Evolutionary conservation across 1,140 invertebrate species (phyloP).

Genomic region (Frieseomelitta varia): DNA sequence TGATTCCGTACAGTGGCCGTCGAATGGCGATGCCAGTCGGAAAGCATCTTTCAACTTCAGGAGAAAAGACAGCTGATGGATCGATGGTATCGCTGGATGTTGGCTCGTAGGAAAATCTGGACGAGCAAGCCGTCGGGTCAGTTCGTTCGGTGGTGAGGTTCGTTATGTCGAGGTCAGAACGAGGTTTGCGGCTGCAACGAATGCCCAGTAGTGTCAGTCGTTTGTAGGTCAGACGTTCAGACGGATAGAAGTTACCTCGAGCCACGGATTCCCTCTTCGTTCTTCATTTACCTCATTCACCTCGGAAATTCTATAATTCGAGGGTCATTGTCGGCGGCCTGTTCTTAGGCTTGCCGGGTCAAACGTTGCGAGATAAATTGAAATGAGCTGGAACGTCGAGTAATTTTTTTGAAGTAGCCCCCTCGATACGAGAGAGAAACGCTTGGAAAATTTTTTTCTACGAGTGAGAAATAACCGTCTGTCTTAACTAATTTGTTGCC

Average conservation of each 20-base stretch:
- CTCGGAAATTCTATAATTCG: slow-evolving; percentile 12
- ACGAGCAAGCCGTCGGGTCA: not conserved
- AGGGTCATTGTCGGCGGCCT: not conserved
- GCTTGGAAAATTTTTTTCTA: no score
- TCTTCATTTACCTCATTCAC: slow-evolving; percentile 28
- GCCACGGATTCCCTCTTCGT: not conserved
- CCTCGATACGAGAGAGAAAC: no score
- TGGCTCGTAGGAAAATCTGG: not conserved
- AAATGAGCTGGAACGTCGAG: slow-evolving; percentile 5
- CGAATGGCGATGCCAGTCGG: not conserved
- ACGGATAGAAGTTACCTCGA: slow-evolving; percentile 9
- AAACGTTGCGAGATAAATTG: slow-evolving; percentile 12
- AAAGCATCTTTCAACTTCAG: not conserved
- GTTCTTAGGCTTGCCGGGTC: not conserved
- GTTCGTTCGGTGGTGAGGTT: slow-evolving; percentile 1
- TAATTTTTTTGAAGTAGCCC: not conserved
- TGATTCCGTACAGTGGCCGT: not conserved
- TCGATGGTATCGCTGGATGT: not conserved
- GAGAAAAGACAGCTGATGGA: not conserved
- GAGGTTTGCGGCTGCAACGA: slow-evolving; percentile 41
- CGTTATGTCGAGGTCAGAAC: slow-evolving; percentile 26
- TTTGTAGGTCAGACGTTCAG: slow-evolving; percentile 43
- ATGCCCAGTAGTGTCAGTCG: slow-evolving; percentile 47
- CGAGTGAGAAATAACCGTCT: no score
- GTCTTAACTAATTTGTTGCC: not conserved